Base-by-base conservation (phyloP, 2,888 invertebrate species). In the Chromoteleia sp. region DNA sequence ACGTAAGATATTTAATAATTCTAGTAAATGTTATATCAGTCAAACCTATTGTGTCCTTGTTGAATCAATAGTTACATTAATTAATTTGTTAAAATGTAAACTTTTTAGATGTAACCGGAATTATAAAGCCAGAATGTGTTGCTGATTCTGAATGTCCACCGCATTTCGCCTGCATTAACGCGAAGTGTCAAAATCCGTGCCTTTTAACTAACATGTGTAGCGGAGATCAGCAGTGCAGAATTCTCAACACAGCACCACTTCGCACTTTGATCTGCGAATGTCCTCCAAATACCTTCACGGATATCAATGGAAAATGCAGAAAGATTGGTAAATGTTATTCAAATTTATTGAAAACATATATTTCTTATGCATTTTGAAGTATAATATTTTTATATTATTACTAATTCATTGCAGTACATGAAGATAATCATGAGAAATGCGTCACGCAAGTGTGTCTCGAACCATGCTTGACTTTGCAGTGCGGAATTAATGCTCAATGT, bases 231-330 rank as follows among this genome's bases (percentile, higher is more conserved):
- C 94, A 95, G 75, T 98, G 98, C 90, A 93, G 94, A 76, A 96
- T 97, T 0, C 92, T 96, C 8, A 96, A 97, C 85, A 95, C 96
- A 0, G 89, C 95, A 50, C 97, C 98, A 1, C 92, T 97, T 82
- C 94, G 97, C 61, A 97, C 97, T 0, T 95, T 97, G 86, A 96
- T 97, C 86, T 98, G 98, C 89, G 94, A 96, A 87, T 98, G 98
- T 92, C 96, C 97, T 12, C 94, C 95, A 41, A 97, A 97, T 81
- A 96, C 96, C 0, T 94, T 96, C 48, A 94, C 95, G 0, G 96
- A 96, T 83, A 93, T 93, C 4, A 94, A 95, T 67, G 96, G 95
- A 84, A 94, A 94, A 83, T 97, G 97, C 90, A 94, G 94, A 76
- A 90, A 90, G 63, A 93, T 93, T 73, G 90, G 92, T 92, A 86